Percentiles rank a stretch among this genome's conserved stretches.
Evolutionary conservation across 2,888 invertebrate genomes (phyloP).

Genomic region (Melinaea marsaeus): DNA sequence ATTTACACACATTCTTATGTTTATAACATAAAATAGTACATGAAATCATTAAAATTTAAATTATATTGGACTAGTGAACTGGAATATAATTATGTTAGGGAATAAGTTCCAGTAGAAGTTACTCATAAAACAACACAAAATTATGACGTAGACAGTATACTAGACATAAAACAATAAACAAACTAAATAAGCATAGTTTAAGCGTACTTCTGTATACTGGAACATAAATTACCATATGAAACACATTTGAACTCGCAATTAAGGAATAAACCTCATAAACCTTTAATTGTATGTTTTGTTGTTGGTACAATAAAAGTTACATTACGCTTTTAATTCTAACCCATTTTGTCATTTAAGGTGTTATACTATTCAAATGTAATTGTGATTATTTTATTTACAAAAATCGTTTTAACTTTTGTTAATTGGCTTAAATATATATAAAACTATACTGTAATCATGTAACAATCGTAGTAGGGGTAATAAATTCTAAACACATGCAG

Average conservation of each 20-base stretch:
- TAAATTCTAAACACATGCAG: neutral
- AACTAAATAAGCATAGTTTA: constrained; percentile 4
- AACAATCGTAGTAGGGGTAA: neutral
- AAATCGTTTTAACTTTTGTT: neutral
- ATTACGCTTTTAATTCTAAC: constrained; percentile 11
- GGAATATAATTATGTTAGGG: no score
- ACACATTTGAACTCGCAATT: constrained; percentile 40
- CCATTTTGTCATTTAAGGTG: neutral
- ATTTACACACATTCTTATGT: no score
- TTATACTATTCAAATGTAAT: no score
- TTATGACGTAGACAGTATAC: no score
- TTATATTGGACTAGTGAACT: no score
- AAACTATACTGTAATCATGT: neutral
- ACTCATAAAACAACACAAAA: no score
- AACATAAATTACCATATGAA: constrained; percentile 30
- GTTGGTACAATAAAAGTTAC: constrained; percentile 8
- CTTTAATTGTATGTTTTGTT: constrained; percentile 17
- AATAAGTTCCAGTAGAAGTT: no score
- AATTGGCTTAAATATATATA: no score
- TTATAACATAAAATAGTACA: no score
- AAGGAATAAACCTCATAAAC: constrained; percentile 27
- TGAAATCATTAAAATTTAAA: no score
- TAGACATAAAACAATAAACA: neutral
- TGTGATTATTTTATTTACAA: neutral
- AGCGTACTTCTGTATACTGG: constrained; percentile 13